phyloP scores from a whole-genome alignment of 2,888 invertebrate genomes.

The Smittia aterrima region DNA sequence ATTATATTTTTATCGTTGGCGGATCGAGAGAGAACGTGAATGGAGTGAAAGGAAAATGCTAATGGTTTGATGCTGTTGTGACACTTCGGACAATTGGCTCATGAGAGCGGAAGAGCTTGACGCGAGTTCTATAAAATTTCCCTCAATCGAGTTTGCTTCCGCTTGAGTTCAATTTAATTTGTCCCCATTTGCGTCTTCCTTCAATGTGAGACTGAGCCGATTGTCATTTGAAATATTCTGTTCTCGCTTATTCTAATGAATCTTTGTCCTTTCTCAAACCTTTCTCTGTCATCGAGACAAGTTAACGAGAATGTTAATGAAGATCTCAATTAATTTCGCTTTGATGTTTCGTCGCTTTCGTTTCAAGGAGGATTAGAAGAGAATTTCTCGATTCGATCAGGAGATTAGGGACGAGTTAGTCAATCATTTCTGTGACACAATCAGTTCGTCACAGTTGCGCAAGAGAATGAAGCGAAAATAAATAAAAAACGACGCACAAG shows the following conservation, averaged over 20 bases:
- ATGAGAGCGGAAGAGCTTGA: not conserved
- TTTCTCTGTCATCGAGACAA: not conserved
- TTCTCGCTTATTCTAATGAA: too few relatives aligned
- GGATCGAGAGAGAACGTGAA: not conserved
- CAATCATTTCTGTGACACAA: conserved; percentile 36
- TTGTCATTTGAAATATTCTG: too few relatives aligned
- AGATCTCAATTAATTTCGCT: conserved; percentile 20
- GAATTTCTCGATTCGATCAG: not conserved
- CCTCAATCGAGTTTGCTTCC: conserved; percentile 30
- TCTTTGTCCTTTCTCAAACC: conserved; percentile 28
- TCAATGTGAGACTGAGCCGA: too few relatives aligned
- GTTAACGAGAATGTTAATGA: not conserved
- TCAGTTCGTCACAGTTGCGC: conserved; percentile 34
- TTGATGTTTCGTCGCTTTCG: not conserved
- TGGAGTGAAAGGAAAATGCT: conserved; percentile 18
- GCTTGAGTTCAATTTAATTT: too few relatives aligned
- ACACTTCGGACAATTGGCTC: conserved; percentile 39
- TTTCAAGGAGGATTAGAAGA: not conserved
- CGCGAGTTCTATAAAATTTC: not conserved
- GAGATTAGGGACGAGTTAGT: conserved; percentile 23
- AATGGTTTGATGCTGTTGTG: conserved; percentile 35
- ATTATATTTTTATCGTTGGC: conserved; percentile 9
- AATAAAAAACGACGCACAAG: conserved; percentile 18
- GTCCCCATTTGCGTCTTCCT: too few relatives aligned
- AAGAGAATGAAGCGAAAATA: conserved; percentile 20